Base-by-base conservation (phyloP, 30 jellyfish, hydroid and myxozoan species). In the Aurelia coerulea region DNA sequence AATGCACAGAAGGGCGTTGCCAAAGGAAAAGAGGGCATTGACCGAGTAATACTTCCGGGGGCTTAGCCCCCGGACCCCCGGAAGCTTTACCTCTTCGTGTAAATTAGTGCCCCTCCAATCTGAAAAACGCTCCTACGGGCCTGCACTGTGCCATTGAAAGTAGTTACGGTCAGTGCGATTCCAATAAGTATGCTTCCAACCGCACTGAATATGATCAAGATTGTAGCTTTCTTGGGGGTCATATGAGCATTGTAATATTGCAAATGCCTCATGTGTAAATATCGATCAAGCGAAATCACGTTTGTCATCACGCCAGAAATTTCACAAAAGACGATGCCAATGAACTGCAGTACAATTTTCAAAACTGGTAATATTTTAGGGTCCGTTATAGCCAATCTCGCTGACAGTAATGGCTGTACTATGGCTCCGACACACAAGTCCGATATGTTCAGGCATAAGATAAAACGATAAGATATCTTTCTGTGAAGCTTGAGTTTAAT, bases 181-280 rank as follows among this genome's bases (percentile, higher is more conserved):
- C 75, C 60, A 41, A 58, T 52, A 0, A 34, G 12, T 4, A 54
- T 5, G n/a, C 74, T 62, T 0, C 19, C 31, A 29, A 76, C 34
- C 16, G 62, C 62, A 9, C 59, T 76, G 3, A 58, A 31, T 4
- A 56, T 73, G 5, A 76, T 76, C 39, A 76, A 46, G 33, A 54
- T 10, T n/a, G 46, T 50, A n/a, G 86, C 86, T 76, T 59, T 76
- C 23, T 56, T 14, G 13, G 31, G 59, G 8, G 86, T 76, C 86
- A 76, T 76, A 19, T 76, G 86, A 12, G 86, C 31, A 15, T 76
- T 52, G 63, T 76, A 76, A 65, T 76, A 76, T 32, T 52, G 14
- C 64, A 76, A 31, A 76, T 76, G 86, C 34, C 41, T 76, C 86
- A 76, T 76, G 42, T 76, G 86, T 31, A 76, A 14, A 29, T 76